Conservation (phyloP, 1,140 invertebrate genomes). For the Ceratosolen solmsi region DNA sequence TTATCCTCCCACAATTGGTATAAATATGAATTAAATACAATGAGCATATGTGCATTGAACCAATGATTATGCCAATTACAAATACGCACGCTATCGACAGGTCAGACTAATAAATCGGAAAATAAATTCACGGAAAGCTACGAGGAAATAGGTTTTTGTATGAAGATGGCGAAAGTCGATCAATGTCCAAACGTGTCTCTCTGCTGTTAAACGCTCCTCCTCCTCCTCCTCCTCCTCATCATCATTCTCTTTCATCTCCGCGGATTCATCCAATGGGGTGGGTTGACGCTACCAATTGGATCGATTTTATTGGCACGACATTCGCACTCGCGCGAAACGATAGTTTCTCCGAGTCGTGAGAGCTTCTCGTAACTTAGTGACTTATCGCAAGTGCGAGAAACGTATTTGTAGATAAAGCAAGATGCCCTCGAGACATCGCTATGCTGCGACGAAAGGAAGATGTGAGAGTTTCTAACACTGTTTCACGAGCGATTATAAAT, state of each 20-base stretch:
- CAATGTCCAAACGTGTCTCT: too few relatives aligned
- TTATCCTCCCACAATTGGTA: too few relatives aligned
- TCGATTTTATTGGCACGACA: conserved; percentile 11
- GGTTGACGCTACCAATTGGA: not conserved
- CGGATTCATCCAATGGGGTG: not conserved
- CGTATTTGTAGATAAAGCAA: not conserved
- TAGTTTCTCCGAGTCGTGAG: conserved; percentile 19
- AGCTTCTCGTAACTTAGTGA: conserved; percentile 4
- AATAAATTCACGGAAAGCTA: too few relatives aligned
- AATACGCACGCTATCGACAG: not conserved
- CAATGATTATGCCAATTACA: not conserved
- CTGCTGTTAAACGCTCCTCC: too few relatives aligned
- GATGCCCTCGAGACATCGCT: not conserved
- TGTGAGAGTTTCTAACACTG: not conserved
- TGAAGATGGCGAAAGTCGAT: not conserved
- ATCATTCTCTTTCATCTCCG: not conserved
- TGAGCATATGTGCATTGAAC: too few relatives aligned
- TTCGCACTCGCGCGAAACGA: conserved; percentile 8
- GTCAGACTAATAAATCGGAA: not conserved
- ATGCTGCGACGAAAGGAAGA: not conserved
- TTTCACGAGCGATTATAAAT: not conserved
- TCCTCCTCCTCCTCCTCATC: too few relatives aligned
- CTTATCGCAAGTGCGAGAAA: not conserved
- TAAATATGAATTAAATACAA: too few relatives aligned
- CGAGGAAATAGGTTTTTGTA: too few relatives aligned